Conservation (phyloP, 2,797 vertebrate species). For the Picus viridis region DNA sequence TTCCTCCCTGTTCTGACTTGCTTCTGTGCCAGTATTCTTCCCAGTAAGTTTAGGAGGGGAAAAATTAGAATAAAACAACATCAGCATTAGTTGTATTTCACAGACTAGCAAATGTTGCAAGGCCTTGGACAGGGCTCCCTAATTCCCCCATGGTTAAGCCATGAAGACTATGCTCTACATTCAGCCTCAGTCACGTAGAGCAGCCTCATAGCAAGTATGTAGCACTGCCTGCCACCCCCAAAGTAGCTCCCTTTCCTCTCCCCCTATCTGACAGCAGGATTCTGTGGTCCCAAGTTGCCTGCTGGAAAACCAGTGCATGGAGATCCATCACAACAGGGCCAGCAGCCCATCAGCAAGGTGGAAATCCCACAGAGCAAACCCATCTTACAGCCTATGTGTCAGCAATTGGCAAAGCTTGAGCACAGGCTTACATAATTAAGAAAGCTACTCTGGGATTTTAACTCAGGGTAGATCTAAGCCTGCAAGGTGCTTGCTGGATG, state of each 20-base stretch:
- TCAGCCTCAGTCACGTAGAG: fast-evolving
- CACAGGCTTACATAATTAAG: constrained; percentile 1
- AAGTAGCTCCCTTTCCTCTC: background rate
- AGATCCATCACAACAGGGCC: fast-evolving
- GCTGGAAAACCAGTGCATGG: background rate
- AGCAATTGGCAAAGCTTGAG: background rate
- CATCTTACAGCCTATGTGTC: background rate
- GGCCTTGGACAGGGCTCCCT: no score
- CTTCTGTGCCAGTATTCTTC: background rate
- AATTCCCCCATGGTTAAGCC: background rate
- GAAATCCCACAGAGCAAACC: background rate
- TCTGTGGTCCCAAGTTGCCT: fast-evolving
- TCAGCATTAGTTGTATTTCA: background rate
- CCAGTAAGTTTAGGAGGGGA: background rate
- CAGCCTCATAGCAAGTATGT: background rate
- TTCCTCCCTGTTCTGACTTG: background rate
- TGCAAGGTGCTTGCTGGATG: background rate
- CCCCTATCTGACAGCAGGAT: fast-evolving
- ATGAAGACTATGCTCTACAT: background rate
- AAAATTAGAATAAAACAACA: background rate
- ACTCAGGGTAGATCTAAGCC: background rate
- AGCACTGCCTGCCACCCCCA: background rate
- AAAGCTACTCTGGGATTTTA: constrained; percentile 16
- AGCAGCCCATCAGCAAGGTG: background rate
- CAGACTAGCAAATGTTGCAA: background rate